phyloP scores from a whole-genome alignment of 2,113 vertebrate genomes.

The Felis chaus region DNA sequence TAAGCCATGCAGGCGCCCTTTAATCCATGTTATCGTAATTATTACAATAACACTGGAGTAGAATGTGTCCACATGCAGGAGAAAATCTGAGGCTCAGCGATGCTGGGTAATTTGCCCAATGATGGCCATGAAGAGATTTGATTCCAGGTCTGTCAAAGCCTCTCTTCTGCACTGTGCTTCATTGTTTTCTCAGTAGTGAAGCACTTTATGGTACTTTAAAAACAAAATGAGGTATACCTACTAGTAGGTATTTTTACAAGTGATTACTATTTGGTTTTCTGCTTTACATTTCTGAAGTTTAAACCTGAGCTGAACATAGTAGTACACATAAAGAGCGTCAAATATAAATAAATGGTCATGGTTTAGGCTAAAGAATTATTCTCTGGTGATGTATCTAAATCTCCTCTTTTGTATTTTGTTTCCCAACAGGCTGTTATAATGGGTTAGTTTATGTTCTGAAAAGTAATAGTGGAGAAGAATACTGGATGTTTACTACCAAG shows the following conservation, averaged over 20 bases:
- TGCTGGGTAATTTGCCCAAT: neutral
- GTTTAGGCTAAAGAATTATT: slow-evolving; percentile 28
- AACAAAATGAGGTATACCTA: neutral
- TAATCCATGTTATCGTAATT: neutral
- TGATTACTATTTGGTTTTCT: neutral
- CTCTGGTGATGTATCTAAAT: slow-evolving; percentile 9
- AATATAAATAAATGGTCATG: neutral
- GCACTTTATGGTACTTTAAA: neutral
- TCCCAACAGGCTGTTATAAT: slow-evolving; percentile 92
- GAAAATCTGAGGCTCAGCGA: neutral
- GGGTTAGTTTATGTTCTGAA: slow-evolving; percentile 91
- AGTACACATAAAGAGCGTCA: neutral
- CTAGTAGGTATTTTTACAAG: neutral
- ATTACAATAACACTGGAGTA: neutral
- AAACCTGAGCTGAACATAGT: neutral
- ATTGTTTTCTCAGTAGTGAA: neutral
- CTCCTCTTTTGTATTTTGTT: slow-evolving; percentile 36
- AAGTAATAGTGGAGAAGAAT: slow-evolving; percentile 85
- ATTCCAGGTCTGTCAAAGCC: neutral
- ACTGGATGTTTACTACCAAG: slow-evolving; percentile 91
- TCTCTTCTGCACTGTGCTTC: neutral
- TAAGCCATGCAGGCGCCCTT: too few species aligned
- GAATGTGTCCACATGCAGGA: neutral
- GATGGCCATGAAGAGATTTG: neutral
- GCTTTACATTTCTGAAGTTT: slow-evolving; percentile 1